Evolutionary conservation across 2,113 vertebrate species (phyloP).

Genomic region (Brachypodius melanocephalos): DNA sequence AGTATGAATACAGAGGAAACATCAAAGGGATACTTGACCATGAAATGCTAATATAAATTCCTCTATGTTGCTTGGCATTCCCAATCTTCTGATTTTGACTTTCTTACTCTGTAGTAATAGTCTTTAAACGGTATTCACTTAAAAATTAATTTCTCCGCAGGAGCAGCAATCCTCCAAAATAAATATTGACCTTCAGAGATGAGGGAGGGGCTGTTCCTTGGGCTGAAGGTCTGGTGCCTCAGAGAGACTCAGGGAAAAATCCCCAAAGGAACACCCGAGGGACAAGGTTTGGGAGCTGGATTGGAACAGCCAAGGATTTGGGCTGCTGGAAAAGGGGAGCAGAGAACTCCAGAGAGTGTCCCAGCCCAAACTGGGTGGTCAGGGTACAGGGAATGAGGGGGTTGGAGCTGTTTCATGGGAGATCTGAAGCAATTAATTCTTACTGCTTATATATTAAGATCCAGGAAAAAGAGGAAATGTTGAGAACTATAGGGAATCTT

Average conservation of each 20-base stretch:
- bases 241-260: fast-evolving
- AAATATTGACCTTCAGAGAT: not conserved
- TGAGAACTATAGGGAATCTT: not conserved
- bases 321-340: not conserved
- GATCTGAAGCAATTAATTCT: not conserved
- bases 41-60: slow-evolving; percentile 41
- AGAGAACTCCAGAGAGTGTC: too few relatives aligned
- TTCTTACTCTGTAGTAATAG: not conserved
- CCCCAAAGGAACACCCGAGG: fast-evolving
- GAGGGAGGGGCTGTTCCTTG: not conserved
- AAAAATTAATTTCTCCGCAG: not conserved
- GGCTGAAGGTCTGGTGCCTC: not conserved
- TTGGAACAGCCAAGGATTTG: too few relatives aligned
- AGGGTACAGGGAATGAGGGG: not conserved
- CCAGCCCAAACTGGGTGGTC: fast-evolving
- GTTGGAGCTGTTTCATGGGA: fast-evolving
- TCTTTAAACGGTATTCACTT: not conserved
- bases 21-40: slow-evolving; percentile 59
- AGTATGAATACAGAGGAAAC: slow-evolving; percentile 33
- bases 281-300: not conserved
- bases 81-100: not conserved
- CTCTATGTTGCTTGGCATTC: not conserved
- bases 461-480: not conserved
- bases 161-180: not conserved
- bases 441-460: fast-evolving